These are phyloP conservation scores for Rhynchonycteris naso DNA, from an alignment of 2,797 vertebrate species.

Conservation along the genomic window DNA sequence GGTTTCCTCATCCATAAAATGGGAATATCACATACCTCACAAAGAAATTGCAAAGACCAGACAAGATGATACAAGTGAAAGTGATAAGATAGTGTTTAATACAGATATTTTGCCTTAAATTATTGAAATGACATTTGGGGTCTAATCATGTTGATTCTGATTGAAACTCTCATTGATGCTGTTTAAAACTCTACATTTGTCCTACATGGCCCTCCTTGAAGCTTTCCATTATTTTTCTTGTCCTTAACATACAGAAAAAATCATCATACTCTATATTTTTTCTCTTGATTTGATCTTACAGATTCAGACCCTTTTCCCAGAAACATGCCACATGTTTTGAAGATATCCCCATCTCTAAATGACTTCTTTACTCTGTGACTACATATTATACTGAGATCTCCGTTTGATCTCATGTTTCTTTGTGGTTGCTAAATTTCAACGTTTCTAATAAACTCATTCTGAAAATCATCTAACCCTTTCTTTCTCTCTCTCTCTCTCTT, in stretches of 20 bases:
- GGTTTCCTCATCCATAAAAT: conserved; percentile 20
- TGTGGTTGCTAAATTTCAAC: background rate
- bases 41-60: background rate
- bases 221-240: background rate
- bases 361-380: background rate
- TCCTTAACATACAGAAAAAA: background rate
- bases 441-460: background rate
- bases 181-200: background rate
- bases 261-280: background rate
- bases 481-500: background rate
- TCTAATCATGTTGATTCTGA: background rate
- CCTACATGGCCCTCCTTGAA: background rate
- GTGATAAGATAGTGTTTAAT: background rate
- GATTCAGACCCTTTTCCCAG: background rate
- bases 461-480: background rate
- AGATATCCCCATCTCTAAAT: background rate
- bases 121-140: background rate
- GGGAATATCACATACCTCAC: background rate
- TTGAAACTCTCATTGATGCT: background rate
- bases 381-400: background rate
- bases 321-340: background rate
- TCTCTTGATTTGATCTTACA: background rate
- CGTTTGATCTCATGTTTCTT: background rate
- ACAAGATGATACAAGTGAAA: too few relatives aligned
- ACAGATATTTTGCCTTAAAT: background rate